Conservation (phyloP, 1,140 invertebrate genomes). For the Cydia strobilella region DNA sequence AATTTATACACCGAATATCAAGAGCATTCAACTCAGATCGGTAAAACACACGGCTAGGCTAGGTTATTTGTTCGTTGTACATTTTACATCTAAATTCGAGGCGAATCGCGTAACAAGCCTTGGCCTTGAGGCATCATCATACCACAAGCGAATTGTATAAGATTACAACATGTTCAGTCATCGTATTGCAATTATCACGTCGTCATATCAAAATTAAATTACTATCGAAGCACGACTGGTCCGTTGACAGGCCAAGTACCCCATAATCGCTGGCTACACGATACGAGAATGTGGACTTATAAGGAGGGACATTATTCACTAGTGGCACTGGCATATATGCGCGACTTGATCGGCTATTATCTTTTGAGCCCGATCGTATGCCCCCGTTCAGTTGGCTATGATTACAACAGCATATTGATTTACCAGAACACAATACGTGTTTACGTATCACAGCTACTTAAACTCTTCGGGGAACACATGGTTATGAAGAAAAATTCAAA, state of each 20-base stretch:
- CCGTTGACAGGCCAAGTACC: slow-evolving; percentile 12
- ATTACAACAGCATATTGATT: slow-evolving; percentile 27
- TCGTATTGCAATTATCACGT: slow-evolving; percentile 33
- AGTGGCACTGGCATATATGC: neutral
- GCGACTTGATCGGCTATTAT: slow-evolving; percentile 17
- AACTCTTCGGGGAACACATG: slow-evolving; percentile 32
- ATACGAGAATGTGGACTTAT: slow-evolving; percentile 4
- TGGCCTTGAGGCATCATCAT: slow-evolving; percentile 44
- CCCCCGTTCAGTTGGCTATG: slow-evolving; percentile 11
- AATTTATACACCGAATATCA: too few species aligned
- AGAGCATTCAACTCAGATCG: neutral
- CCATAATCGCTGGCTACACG: neutral
- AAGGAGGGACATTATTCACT: neutral
- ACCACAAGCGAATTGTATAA: slow-evolving; percentile 36
- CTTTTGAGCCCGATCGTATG: slow-evolving; percentile 14
- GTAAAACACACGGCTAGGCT: slow-evolving; percentile 21
- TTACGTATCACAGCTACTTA: slow-evolving; percentile 1
- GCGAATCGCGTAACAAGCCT: slow-evolving; percentile 30
- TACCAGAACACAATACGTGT: slow-evolving; percentile 29
- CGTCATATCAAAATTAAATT: slow-evolving; percentile 12
- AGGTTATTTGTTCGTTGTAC: slow-evolving; percentile 7
- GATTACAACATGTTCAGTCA: slow-evolving; percentile 43
- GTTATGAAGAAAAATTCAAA: slow-evolving; percentile 45
- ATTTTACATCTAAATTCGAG: neutral
- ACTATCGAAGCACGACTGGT: neutral